phyloP scores from a whole-genome alignment of 2,888 invertebrate genomes.

The Phoenoteleia sp. region DNA sequence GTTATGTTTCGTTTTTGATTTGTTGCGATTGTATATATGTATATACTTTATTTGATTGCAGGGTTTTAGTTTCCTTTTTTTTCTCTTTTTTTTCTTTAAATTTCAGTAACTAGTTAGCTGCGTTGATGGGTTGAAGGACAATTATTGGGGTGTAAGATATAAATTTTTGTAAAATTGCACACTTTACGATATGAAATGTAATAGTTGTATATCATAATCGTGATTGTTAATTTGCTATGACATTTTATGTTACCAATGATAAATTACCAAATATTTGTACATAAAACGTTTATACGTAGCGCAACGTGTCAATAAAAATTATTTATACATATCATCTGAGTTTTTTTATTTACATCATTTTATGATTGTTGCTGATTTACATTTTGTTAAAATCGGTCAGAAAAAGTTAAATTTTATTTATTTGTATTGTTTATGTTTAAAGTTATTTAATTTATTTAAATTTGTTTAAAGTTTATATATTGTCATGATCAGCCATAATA shows the following conservation, averaged over 20 bases:
- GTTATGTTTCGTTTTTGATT: background rate
- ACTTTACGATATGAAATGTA: background rate
- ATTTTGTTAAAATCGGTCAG: no score
- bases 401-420: no score
- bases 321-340: constrained; percentile 78
- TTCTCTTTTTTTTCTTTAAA: no score
- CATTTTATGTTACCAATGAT: constrained; percentile 78
- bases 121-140: constrained; percentile 22
- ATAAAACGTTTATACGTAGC: constrained; percentile 79
- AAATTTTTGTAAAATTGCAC: constrained; percentile 14
- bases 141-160: background rate
- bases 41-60: constrained; percentile 44
- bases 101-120: background rate
- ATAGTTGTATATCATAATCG: constrained; percentile 24
- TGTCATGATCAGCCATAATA: no score
- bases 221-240: constrained; percentile 30
- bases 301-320: constrained; percentile 78
- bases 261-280: constrained; percentile 82
- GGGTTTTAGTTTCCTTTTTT: constrained; percentile 3
- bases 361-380: no score
- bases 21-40: constrained; percentile 48
- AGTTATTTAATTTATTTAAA: no score
- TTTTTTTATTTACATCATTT: no score
- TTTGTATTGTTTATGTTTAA: no score
- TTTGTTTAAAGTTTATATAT: no score